These are phyloP conservation scores for Apamea monoglypha DNA, from an alignment of 2,888 invertebrate genomes.

Conservation along the genomic window DNA sequence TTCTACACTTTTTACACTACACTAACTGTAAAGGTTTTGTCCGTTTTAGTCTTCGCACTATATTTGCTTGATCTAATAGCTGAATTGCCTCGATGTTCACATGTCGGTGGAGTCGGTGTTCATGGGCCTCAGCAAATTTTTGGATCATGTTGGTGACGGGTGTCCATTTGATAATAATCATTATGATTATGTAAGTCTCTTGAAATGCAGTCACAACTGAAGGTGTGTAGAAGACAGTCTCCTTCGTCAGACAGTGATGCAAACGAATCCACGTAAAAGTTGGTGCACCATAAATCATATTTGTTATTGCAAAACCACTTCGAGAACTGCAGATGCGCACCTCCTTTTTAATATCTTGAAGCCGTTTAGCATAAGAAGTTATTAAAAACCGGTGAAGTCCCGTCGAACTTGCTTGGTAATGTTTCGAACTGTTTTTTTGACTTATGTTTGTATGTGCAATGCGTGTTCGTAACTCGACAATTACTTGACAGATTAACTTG, in stretches of 20 bases:
- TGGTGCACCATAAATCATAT: conserved; percentile 36
- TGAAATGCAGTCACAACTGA: neutral
- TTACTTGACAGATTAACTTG: conserved; percentile 4
- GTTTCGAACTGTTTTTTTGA: conserved; percentile 24
- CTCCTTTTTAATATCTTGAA: conserved; percentile 24
- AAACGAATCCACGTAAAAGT: neutral
- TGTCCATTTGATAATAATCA: neutral
- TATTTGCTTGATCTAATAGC: no score
- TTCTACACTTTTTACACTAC: no score
- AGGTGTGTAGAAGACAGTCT: neutral
- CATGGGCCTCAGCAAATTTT: no score
- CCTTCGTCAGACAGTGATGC: conserved; percentile 7
- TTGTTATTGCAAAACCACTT: conserved; percentile 13
- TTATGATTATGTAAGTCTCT: neutral
- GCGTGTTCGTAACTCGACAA: conserved; percentile 5
- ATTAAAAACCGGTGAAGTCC: conserved; percentile 16
- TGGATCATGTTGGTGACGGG: no score
- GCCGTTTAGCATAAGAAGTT: conserved; percentile 43
- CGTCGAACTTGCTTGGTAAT: conserved; percentile 25
- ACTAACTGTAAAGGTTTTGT: no score
- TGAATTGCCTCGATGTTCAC: no score
- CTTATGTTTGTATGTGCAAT: conserved; percentile 6
- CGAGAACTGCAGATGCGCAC: conserved; percentile 38
- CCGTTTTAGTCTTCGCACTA: no score
- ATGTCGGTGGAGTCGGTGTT: no score